Evolutionary conservation across 1,140 invertebrate genomes (phyloP).

Genomic region (Glossosoma conforme): DNA sequence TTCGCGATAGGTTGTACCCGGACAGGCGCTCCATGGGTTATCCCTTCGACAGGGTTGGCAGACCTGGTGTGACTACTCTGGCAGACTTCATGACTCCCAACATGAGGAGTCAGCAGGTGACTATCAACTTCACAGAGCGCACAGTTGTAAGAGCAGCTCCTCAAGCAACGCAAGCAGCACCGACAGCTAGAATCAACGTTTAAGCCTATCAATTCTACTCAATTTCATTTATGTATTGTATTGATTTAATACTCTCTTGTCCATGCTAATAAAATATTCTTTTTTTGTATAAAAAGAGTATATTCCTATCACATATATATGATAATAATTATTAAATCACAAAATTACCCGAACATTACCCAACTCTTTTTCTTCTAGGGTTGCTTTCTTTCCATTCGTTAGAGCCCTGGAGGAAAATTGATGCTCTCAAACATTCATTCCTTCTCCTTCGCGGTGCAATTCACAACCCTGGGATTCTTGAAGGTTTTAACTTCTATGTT

Average conservation of each 20-base stretch:
- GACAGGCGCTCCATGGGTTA: slow-evolving; percentile 70
- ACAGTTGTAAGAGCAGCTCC: slow-evolving; percentile 24
- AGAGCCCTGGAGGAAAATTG: too few species aligned
- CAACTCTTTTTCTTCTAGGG: too few species aligned
- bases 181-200: neutral
- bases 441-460: too few species aligned
- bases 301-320: neutral
- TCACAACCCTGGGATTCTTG: too few species aligned
- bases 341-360: too few species aligned
- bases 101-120: slow-evolving; percentile 57
- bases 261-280: neutral
- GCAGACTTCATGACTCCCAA: slow-evolving; percentile 63
- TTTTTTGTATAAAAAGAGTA: neutral
- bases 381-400: too few species aligned
- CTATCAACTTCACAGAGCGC: slow-evolving; percentile 45
- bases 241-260: neutral
- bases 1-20: slow-evolving; percentile 66
- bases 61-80: slow-evolving; percentile 45
- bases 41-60: slow-evolving; percentile 65
- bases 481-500: too few species aligned
- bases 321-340: too few species aligned
- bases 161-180: neutral
- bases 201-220: neutral
- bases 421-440: too few species aligned
- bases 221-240: neutral